Conservation (phyloP, 1,140 invertebrate species). For the Solenopsis invicta region DNA sequence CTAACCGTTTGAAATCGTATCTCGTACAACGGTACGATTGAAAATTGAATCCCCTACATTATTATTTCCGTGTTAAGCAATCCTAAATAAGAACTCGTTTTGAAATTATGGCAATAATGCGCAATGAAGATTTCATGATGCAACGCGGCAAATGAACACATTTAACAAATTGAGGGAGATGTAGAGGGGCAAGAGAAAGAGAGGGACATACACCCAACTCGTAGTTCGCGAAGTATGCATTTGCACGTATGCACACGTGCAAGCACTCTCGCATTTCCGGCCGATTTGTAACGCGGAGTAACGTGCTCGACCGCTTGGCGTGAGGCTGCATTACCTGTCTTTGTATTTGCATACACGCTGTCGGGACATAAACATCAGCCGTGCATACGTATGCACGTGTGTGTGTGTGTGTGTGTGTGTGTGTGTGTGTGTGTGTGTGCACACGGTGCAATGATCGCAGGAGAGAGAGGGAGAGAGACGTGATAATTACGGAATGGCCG, state of each 20-base stretch:
- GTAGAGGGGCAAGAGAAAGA: neutral
- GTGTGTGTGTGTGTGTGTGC: neutral
- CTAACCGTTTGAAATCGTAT: no score
- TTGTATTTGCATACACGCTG: slow-evolving; percentile 77
- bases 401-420: neutral
- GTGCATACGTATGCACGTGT: neutral
- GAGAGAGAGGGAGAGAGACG: neutral
- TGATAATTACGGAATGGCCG: slow-evolving; percentile 41
- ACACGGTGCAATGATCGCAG: neutral
- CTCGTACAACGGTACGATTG: no score
- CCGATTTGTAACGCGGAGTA: slow-evolving; percentile 79
- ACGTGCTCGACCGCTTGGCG: slow-evolving; percentile 75
- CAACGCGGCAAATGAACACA: neutral
- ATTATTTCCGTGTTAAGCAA: neutral
- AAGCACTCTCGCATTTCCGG: slow-evolving; percentile 71
- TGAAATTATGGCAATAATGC: neutral
- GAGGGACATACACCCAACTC: neutral
- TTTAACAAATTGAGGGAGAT: slow-evolving; percentile 16
- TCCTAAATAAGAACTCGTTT: neutral
- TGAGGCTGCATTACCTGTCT: slow-evolving; percentile 74
- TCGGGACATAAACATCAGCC: slow-evolving; percentile 71
- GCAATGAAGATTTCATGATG: slow-evolving; percentile 7
- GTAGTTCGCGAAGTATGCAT: slow-evolving; percentile 28
- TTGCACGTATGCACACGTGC: slow-evolving; percentile 61
- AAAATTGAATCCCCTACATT: neutral